Evolutionary conservation across 2,888 invertebrate species (phyloP).

Genomic region (Pasiphila rectangulata): DNA sequence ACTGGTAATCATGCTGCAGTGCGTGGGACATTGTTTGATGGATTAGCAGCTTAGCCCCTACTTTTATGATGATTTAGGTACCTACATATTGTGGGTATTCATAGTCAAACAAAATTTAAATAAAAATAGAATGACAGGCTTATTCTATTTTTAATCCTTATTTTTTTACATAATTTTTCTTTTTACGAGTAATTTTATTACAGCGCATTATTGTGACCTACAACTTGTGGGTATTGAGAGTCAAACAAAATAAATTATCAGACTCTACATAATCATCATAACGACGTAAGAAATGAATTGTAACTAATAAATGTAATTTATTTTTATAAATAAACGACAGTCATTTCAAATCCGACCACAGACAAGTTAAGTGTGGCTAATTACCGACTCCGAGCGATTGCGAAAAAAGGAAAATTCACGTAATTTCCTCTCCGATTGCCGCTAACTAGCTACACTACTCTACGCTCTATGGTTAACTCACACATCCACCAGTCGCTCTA

Average conservation of each 20-base stretch:
- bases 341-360: constrained; percentile 24
- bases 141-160: too few relatives aligned
- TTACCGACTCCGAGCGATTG: constrained; percentile 38
- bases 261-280: background rate
- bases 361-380: constrained; percentile 32
- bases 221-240: too few relatives aligned
- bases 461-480: constrained; percentile 26
- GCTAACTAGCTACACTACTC: constrained; percentile 22
- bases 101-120: too few relatives aligned
- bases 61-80: too few relatives aligned
- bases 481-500: constrained; percentile 15
- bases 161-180: too few relatives aligned
- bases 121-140: too few relatives aligned
- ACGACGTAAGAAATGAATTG: background rate
- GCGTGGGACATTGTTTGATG: too few relatives aligned
- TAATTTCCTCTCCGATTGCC: constrained; percentile 40
- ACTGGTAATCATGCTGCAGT: too few relatives aligned
- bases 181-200: too few relatives aligned
- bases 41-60: too few relatives aligned
- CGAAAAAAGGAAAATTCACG: constrained; percentile 51
- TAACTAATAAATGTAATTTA: constrained; percentile 15
- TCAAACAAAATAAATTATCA: background rate
- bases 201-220: too few relatives aligned
- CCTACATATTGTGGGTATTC: too few relatives aligned
- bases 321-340: constrained; percentile 12